Evolutionary conservation across 2,797 vertebrate genomes (phyloP).

Genomic region (Galaxias olidus): DNA sequence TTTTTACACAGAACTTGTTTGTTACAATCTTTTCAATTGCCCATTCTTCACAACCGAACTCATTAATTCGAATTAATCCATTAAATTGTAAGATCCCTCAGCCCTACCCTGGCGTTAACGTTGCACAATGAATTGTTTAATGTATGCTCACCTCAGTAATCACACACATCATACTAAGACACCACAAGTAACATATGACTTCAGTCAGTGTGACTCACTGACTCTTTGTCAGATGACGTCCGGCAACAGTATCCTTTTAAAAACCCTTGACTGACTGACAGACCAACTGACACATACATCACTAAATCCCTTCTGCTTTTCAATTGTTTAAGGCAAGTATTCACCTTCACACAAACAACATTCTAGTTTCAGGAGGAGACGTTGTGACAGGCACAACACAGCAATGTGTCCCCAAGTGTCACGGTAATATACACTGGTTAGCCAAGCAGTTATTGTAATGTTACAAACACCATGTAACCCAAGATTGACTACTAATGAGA

Average conservation of each 20-base stretch:
- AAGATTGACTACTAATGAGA: slow-evolving; percentile 62
- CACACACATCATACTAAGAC: slow-evolving; percentile 57
- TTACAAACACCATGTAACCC: slow-evolving; percentile 36
- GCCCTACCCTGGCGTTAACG: no score
- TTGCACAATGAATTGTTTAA: no score
- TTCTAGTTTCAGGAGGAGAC: no score
- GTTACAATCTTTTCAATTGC: no score
- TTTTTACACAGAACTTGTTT: no score
- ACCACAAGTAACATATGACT: slow-evolving; percentile 61
- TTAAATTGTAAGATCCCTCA: no score
- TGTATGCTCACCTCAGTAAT: background rate
- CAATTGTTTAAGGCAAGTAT: slow-evolving; percentile 17
- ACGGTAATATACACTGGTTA: slow-evolving; percentile 20
- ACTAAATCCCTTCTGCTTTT: no score
- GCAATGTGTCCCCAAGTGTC: slow-evolving; percentile 10
- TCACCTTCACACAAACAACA: no score
- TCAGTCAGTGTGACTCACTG: slow-evolving; percentile 63
- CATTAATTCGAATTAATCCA: no score
- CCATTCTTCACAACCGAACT: no score
- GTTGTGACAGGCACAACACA: slow-evolving; percentile 7
- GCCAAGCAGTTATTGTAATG: slow-evolving; percentile 30
- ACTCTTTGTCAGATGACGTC: slow-evolving; percentile 49
- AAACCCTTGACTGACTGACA: no score
- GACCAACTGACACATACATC: slow-evolving; percentile 24
- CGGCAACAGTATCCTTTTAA: slow-evolving; percentile 11